Evolutionary conservation across 2,797 vertebrate species (phyloP).

Genomic region (Melanotaenia trifasciata): DNA sequence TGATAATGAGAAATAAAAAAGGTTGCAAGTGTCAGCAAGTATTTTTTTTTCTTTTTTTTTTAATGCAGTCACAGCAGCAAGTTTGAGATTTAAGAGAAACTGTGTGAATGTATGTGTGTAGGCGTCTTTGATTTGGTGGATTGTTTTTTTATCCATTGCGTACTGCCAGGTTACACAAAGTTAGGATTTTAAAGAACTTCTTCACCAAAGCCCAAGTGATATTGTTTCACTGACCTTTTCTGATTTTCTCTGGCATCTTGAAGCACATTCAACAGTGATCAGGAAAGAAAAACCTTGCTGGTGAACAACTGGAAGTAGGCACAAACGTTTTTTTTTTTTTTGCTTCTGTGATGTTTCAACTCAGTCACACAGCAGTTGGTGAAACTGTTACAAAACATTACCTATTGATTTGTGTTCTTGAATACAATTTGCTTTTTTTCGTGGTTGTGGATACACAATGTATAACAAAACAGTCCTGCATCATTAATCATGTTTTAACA

Average conservation of each 20-base stretch:
- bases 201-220: not conserved
- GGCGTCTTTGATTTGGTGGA: slow-evolving; percentile 15
- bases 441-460: too few relatives aligned
- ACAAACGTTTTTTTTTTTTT: not conserved
- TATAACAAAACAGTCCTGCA: too few relatives aligned
- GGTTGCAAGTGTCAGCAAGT: slow-evolving; percentile 70
- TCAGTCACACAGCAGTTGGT: not conserved
- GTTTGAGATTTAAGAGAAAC: slow-evolving; percentile 28
- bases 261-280: not conserved
- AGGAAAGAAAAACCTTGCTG: not conserved
- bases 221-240: not conserved
- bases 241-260: not conserved
- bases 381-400: not conserved
- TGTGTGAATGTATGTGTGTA: not conserved
- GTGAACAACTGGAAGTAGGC: not conserved
- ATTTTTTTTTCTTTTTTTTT: slow-evolving; percentile 37
- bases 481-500: not conserved
- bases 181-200: not conserved
- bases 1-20: slow-evolving; percentile 71
- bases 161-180: slow-evolving; percentile 9
- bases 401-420: too few relatives aligned
- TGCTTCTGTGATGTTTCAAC: not conserved
- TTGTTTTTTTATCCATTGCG: not conserved
- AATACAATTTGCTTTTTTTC: too few relatives aligned
- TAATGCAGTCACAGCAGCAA: slow-evolving; percentile 27